Percentiles rank a stretch among this genome's conserved stretches.
These are phyloP conservation scores for Girardia tigrina DNA, from an alignment of 2,888 invertebrate species.

Conservation along the genomic window DNA sequence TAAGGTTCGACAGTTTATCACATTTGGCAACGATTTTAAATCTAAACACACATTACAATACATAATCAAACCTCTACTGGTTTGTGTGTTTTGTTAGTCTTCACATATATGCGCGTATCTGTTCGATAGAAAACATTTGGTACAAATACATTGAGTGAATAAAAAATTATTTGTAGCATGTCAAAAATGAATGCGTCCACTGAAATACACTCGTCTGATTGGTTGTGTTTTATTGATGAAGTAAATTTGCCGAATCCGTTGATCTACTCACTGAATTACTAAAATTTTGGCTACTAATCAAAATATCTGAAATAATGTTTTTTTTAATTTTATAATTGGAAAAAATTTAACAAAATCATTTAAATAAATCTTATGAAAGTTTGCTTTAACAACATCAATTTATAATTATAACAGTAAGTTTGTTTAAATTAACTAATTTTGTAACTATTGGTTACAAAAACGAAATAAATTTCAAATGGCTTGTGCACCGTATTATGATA, in stretches of 20 bases:
- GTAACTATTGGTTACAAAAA: background rate
- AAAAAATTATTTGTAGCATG: background rate
- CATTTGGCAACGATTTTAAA: slow-evolving; percentile 23
- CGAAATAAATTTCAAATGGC: background rate
- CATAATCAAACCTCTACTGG: slow-evolving; percentile 1
- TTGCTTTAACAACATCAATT: background rate
- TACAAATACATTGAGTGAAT: slow-evolving; percentile 3
- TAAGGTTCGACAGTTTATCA: background rate
- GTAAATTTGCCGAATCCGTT: background rate
- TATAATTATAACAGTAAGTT: background rate
- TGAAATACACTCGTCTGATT: slow-evolving; percentile 1
- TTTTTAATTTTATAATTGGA: too few species aligned
- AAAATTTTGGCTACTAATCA: background rate
- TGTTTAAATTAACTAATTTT: background rate
- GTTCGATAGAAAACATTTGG: slow-evolving; percentile 14
- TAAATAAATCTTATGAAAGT: too few species aligned
- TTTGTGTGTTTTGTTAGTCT: background rate
- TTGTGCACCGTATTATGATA: background rate
- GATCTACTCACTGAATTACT: slow-evolving; percentile 8
- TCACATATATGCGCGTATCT: slow-evolving; percentile 10
- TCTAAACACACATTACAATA: slow-evolving; percentile 20
- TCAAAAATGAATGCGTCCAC: slow-evolving; percentile 1
- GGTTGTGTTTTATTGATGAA: background rate
- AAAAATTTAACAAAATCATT: too few species aligned
- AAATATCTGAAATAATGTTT: too few species aligned